Conservation (phyloP, 2,113 vertebrate species). For the Numida meleagris region DNA sequence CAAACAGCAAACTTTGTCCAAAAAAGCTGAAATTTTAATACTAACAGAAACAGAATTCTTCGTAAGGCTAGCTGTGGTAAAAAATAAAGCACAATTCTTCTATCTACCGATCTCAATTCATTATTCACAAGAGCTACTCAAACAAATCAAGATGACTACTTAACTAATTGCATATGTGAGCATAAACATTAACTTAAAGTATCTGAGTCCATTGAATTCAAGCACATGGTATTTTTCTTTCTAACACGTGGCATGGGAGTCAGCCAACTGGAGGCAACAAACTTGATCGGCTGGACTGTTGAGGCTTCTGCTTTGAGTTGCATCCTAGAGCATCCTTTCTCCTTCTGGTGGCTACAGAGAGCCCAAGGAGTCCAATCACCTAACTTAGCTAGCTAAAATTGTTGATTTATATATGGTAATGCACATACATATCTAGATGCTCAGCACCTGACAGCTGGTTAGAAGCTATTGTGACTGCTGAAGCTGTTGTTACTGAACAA, state of each 20-base stretch:
- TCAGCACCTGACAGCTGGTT: not conserved
- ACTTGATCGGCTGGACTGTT: not conserved
- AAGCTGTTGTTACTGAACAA: not conserved
- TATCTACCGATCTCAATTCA: not conserved
- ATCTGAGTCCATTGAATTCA: conserved; percentile 11
- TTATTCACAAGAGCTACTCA: conserved; percentile 33
- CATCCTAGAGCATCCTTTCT: not conserved
- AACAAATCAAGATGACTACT: conserved; percentile 29
- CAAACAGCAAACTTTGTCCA: not conserved
- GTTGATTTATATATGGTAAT: not conserved
- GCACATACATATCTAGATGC: not conserved
- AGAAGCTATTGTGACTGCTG: conserved; percentile 1
- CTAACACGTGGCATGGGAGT: not conserved
- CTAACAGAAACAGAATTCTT: not conserved
- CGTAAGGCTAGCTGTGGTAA: not conserved
- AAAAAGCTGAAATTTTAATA: not conserved
- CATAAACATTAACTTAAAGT: conserved; percentile 20
- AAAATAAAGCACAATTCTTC: not conserved
- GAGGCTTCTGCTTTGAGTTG: not conserved
- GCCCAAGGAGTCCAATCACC: not conserved
- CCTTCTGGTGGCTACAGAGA: not conserved
- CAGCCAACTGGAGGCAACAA: not conserved
- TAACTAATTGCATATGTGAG: conserved; percentile 8
- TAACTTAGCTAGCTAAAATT: not conserved
- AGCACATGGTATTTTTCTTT: not conserved